Evolutionary conservation across 1,140 invertebrate genomes (phyloP).

Genomic region (Sminthurinus signatus): DNA sequence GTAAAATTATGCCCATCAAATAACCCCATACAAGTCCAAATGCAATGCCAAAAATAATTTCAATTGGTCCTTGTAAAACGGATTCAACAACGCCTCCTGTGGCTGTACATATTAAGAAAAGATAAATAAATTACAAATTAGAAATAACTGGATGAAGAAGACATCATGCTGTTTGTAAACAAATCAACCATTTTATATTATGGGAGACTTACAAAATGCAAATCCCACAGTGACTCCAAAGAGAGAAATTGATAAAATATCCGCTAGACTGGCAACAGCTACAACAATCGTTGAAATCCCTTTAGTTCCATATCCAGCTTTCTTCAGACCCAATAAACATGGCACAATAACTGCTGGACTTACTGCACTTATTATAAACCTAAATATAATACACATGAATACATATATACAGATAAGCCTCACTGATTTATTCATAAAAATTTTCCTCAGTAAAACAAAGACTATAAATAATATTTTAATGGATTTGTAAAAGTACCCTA

Average conservation of each 20-base stretch:
- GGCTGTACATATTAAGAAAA: too few species aligned
- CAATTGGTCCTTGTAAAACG: conserved; percentile 62
- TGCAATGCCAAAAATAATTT: conserved; percentile 63
- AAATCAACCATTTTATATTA: too few species aligned
- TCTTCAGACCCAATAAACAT: conserved; percentile 71
- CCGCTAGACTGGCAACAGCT: conserved; percentile 81
- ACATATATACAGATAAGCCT: too few species aligned
- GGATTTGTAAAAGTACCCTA: not conserved
- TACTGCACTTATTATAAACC: conserved; percentile 78
- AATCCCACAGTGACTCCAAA: conserved; percentile 79
- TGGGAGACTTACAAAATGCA: too few species aligned
- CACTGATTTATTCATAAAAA: too few species aligned
- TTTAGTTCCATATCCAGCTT: conserved; percentile 82
- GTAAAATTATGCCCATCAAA: conserved; percentile 63
- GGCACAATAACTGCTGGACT: conserved; percentile 93
- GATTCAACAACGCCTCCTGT: conserved; percentile 47
- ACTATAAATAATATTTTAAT: not conserved
- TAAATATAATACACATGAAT: too few species aligned
- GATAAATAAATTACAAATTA: too few species aligned
- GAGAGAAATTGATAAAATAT: conserved; percentile 74
- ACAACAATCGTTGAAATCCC: conserved; percentile 92
- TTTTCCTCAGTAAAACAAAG: too few species aligned
- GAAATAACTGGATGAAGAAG: too few species aligned
- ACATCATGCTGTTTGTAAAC: too few species aligned
- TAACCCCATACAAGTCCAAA: conserved; percentile 70